Evolutionary conservation across 2,888 invertebrate genomes (phyloP), one percentile per base, ranked within the genome.

Genomic region (Lottia gigantea): DNA sequence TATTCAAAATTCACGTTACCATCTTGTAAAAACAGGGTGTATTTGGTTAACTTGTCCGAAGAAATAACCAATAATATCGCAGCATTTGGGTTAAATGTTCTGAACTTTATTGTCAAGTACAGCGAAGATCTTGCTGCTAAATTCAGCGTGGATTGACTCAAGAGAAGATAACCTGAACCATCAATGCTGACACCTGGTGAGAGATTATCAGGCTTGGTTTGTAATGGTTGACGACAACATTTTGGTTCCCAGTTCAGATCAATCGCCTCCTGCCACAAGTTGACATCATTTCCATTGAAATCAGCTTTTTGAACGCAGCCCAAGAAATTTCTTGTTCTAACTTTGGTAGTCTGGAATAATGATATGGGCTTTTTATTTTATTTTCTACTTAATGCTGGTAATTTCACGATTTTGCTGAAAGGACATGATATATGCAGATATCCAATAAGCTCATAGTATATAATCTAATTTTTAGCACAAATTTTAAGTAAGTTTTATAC

Each of bases 231-330:
- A 19, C 62, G 62, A 67, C 82, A 82, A 67, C 80, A 82, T 23
- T 63, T 46, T 0, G 76, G 46, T 14, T 31, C 70, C 12, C 75
- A 65, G 0, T 62, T 71, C 23, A 64, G 19, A 15, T 23, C 8
- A 14, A 79, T 64, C 0, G 69, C 49, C n/a, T n/a, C 67, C 40
- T 70, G 63, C 81, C 81, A 82, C 25, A 82, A 61, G 2, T 75
- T 68, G 14, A 81, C n/a, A 4, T 66, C 62, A 6, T 67, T 49
- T 25, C 71, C 73, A 49, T 80, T 71, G 68, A 67, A 75, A 25
- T 65, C 8, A 23, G 79, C 67, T 25, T 76, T 74, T 64, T 74
- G 71, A 62, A 82, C 70, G 66, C 82, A 82, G 19, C 82, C 82
- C 23, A 63, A 62, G 67, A 82, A 82, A 12, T 66, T 67, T 6